These are phyloP conservation scores for Kradibia gibbosae DNA, from an alignment of 1,140 invertebrate species.

Conservation along the genomic window DNA sequence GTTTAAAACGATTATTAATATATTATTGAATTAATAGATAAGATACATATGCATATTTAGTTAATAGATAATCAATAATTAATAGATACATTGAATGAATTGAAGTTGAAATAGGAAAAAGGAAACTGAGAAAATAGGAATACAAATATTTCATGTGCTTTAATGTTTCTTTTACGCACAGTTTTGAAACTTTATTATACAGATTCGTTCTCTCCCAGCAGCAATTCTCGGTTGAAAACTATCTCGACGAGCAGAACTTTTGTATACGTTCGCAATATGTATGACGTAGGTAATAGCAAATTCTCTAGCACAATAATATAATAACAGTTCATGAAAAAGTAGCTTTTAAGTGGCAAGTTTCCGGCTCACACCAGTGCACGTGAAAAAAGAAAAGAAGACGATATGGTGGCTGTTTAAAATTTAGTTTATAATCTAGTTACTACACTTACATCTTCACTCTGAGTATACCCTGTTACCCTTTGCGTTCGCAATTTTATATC, in stretches of 20 bases:
- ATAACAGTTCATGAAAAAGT: neutral
- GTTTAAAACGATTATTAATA: too few species aligned
- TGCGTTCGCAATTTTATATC: neutral
- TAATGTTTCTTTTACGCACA: neutral
- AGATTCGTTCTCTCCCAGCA: neutral
- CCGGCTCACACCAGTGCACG: neutral
- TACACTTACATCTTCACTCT: neutral
- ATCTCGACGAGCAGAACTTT: constrained; percentile 4
- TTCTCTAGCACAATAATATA: neutral
- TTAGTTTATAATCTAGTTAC: constrained; percentile 32
- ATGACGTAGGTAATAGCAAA: neutral
- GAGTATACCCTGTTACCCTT: neutral
- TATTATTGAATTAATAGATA: too few species aligned
- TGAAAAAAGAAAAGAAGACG: neutral
- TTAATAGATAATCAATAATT: too few species aligned
- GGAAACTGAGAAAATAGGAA: neutral
- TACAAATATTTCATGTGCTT: neutral
- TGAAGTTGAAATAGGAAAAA: too few species aligned
- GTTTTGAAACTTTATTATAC: constrained; percentile 25
- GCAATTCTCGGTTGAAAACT: neutral
- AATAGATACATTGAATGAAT: too few species aligned
- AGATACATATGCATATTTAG: too few species aligned
- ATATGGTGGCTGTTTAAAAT: neutral
- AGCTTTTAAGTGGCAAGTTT: constrained; percentile 27
- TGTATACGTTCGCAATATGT: neutral